Evolutionary conservation across 2,888 invertebrate genomes (phyloP).

Genomic region (Lochmaea capreae): DNA sequence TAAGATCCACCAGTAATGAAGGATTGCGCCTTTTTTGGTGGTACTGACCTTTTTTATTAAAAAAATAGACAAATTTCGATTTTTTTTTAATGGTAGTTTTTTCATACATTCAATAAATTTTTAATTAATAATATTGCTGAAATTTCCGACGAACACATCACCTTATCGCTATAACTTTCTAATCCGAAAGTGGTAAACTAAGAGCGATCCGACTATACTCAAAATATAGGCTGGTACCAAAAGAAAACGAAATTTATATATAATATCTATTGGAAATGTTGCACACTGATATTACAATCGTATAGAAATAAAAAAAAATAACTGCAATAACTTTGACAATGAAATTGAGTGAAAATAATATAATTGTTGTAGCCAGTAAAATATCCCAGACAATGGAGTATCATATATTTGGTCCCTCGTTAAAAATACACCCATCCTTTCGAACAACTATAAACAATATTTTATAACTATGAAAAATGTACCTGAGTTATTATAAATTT

Average conservation of each 20-base stretch:
- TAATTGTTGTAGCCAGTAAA: constrained; percentile 5
- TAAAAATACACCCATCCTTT: background rate
- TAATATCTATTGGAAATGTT: constrained; percentile 7
- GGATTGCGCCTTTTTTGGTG: too few relatives aligned
- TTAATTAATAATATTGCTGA: too few relatives aligned
- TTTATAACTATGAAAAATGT: background rate
- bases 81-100: too few relatives aligned
- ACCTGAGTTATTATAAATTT: too few relatives aligned
- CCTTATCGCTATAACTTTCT: too few relatives aligned
- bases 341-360: constrained; percentile 4
- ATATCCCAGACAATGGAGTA: background rate
- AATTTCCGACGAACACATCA: too few relatives aligned
- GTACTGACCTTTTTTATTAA: too few relatives aligned
- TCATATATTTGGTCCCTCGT: background rate
- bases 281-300: constrained; percentile 6
- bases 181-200: background rate
- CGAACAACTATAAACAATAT: background rate
- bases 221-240: background rate
- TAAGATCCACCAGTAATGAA: too few relatives aligned
- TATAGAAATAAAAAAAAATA: constrained; percentile 8
- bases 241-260: background rate
- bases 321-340: background rate
- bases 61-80: too few relatives aligned
- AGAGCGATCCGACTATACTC: too few relatives aligned
- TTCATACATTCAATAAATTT: too few relatives aligned